Evolutionary conservation across 2,888 invertebrate species (phyloP), one percentile per base, ranked within the genome.

Genomic region (Nebria brevicollis): DNA sequence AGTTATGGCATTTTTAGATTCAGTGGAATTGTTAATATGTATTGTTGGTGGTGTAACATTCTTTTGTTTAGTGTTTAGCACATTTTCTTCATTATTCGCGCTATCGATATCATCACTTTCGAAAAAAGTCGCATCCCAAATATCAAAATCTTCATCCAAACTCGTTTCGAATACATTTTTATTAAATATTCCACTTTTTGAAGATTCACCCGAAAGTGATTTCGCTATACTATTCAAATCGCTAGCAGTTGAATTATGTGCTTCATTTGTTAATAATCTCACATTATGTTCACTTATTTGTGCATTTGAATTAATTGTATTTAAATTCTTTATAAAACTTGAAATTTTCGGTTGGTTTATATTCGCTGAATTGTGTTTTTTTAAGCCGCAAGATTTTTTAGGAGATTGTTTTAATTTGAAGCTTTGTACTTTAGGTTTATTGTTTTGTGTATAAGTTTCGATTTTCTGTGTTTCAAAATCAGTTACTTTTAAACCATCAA

Each of bases 51-150:
- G 26, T 77, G 34, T 5, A 26, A 13, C 64, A 5, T 66, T 41
- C 26, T 66, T 13, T 77, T 34, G 34, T 34, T 70, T 54, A 6
- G 10, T 72, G n/a, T 72, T 77, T n/a, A n/a, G 7, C 1, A 15
- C 8, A 41, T 68, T 75, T 41, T 65, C 73, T 42, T 76, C 73
- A 15, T 77, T 76, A 6, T 20, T 20, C 20, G 20, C 20, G 20
- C 0, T 20, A 20, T 20, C 20, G 20, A 54, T 73, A 70, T 72
- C 54, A 34, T 25, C 43, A 20, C n/a, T 54, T 81, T 81, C 81
- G 75, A 81, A 81, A 25, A 81, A 42, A 6, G 81, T 73, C 20
- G 76, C 81, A 66, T 81, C 81, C 77, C 77, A 76, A 73, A 81
- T 72, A 20, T 77, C 26, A 65, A 80, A 41, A 75, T 79, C 75